Evolutionary conservation across 2,113 vertebrate species (phyloP), one percentile per base, ranked within the genome.

Genomic region (Aspidoscelis tigris): DNA sequence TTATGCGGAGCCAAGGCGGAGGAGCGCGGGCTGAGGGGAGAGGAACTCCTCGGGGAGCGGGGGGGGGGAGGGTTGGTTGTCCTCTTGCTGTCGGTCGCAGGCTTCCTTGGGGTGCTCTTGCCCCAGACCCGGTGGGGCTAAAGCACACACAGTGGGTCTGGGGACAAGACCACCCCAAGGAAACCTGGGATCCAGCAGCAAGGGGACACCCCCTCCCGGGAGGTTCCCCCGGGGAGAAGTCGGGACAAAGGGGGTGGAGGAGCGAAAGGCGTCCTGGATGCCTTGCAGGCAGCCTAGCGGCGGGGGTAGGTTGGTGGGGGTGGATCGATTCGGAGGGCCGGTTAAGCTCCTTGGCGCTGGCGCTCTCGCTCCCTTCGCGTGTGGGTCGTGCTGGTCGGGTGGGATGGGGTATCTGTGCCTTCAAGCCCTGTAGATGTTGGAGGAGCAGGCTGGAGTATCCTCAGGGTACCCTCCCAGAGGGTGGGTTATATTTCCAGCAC

Each of bases 211-310:
- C 33, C 33, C 33, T 33, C 33, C 33, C 33, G 33, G 77, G 70
- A 74, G 55, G 7, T 39, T 80, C 41, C 71, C 18, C 33, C 5
- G 64, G 33, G 78, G 73, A 81, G 78, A 76, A 44, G 71, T 69
- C 58, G 3, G 78, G 78, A 53, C 78, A 14, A 55, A 44, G 47
- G 22, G 80, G 78, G 66, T 9, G 79, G 47, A 53, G 79, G 58
- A 58, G 53, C 39, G 71, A 73, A 58, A 65, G 75, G 75, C 82
- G 61, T 69, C 26, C 69, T 75, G 55, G 41, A 64, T 44, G 78
- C 65, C 79, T 76, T 55, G 53, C 64, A 21, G 41, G n/a, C n/a
- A n/a, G n/a, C 22, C 21, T 69, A 44, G 72, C 64, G 44, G 73
- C 33, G 1, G 39, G 61, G 33, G 61, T 66, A 7, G 26, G 43